phyloP scores from a whole-genome alignment of 1,140 invertebrate genomes.

The Drosophila saltans region DNA sequence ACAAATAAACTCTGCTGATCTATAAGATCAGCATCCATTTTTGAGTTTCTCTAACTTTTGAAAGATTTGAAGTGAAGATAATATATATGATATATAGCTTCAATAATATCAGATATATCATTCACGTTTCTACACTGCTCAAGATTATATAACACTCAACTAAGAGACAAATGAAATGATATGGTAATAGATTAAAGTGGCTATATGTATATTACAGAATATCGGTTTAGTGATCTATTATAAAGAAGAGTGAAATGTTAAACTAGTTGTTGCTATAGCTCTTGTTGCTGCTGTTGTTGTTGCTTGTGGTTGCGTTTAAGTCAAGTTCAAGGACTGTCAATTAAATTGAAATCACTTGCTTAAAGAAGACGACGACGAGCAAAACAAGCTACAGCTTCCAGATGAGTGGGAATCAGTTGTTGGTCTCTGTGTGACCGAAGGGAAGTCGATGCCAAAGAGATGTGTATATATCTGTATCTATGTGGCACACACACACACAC shows the following conservation, averaged over 20 bases:
- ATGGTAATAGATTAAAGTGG: not conserved
- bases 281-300: constrained; percentile 40
- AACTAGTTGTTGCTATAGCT: constrained; percentile 26
- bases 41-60: too few relatives aligned
- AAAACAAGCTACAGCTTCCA: constrained; percentile 63
- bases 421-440: constrained; percentile 18
- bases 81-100: too few relatives aligned
- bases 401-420: constrained; percentile 27
- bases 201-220: too few relatives aligned
- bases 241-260: constrained; percentile 30
- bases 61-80: too few relatives aligned
- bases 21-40: too few relatives aligned
- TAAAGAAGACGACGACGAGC: constrained; percentile 62
- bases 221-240: constrained; percentile 8
- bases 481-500: constrained; percentile 12
- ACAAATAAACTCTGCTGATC: too few relatives aligned
- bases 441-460: constrained; percentile 2
- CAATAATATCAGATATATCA: too few relatives aligned
- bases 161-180: not conserved
- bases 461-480: constrained; percentile 23
- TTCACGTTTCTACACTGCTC: not conserved
- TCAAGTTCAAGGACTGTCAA: constrained; percentile 83
- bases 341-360: constrained; percentile 83
- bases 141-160: not conserved
- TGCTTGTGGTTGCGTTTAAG: constrained; percentile 74